Evolutionary conservation across 2,113 vertebrate species (phyloP), one percentile per base, ranked within the genome.

Genomic region (Catharus fuscescens): DNA sequence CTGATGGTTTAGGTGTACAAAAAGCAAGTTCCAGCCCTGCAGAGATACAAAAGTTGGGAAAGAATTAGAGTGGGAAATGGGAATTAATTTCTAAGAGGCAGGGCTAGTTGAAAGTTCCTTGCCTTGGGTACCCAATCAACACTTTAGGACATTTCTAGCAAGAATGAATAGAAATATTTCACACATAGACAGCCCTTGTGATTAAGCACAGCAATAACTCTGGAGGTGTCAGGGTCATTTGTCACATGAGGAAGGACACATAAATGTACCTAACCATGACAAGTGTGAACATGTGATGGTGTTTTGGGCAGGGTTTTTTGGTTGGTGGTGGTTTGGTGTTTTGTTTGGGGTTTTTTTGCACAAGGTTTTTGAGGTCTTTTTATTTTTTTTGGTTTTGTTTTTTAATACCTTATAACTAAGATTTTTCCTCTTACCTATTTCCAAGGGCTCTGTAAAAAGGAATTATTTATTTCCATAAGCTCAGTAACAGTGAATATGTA

Each of bases 301-400:
- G 42, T 10, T 60, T 62, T 29, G 18, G 14, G 23, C 1, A 8
- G 32, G 36, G 13, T 44, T 45, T 69, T 77, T 60, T 38, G 18
- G 5, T 36, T 65, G 29, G 10, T 40, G 8, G 8, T 44, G 13
- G 25, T n/a, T 61, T 61, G 21, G 16, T 17, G 7, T 4, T 44
- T 77, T 34, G 4, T 15, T 10, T 25, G 61, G 6, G 14, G 0
- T 0, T 12, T 26, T 40, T 23, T 48, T 32, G 42, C 2, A 21
- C 10, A 31, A 50, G 31, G 17, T 18, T 67, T 34, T 5, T 3
- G 34, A 11, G 8, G 2, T 0, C 3, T 50, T 56, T 42, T 18
- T 0, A 25, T 65, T 57, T 3, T 12, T 67, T 44, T 67, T 44
- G 0, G 6, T 4, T 67, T 69, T 69, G 9, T 54, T 71, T 47